Percentiles rank a stretch among this genome's conserved stretches.
Conservation (phyloP, 2,888 invertebrate species). For the Lacanobia oleracea region DNA sequence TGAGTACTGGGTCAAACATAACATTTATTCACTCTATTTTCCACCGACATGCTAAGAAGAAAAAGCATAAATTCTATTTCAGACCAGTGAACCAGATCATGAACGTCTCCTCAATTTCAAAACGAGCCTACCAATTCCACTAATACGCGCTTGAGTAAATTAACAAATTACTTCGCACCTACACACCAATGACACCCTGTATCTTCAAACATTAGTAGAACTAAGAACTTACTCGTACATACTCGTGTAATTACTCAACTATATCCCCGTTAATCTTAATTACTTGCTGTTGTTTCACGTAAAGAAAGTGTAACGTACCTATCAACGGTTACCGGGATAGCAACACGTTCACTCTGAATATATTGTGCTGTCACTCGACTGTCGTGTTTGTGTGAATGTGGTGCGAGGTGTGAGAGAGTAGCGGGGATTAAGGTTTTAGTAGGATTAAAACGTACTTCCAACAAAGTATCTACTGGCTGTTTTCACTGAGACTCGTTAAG, state of each 20-base stretch:
- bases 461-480: too few species aligned
- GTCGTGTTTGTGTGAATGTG: constrained; percentile 37
- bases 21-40: too few species aligned
- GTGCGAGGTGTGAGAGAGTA: not conserved
- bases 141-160: constrained; percentile 1
- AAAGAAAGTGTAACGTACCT: constrained; percentile 43
- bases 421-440: not conserved
- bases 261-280: constrained; percentile 48
- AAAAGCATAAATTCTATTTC: not conserved
- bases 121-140: not conserved
- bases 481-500: too few species aligned
- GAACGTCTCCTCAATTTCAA: not conserved
- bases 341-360: constrained; percentile 52
- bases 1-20: too few species aligned
- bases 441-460: too few species aligned
- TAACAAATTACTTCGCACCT: constrained; percentile 2
- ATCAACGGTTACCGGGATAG: constrained; percentile 32
- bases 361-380: constrained; percentile 51
- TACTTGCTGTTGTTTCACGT: constrained; percentile 31
- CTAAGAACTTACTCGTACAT: not conserved
- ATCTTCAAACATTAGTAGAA: constrained; percentile 9
- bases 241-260: constrained; percentile 47
- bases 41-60: too few species aligned
- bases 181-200: not conserved
- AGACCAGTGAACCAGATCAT: not conserved